Base-by-base conservation (phyloP, 1,140 invertebrate genomes). In the Zaprionus vittiger region DNA sequence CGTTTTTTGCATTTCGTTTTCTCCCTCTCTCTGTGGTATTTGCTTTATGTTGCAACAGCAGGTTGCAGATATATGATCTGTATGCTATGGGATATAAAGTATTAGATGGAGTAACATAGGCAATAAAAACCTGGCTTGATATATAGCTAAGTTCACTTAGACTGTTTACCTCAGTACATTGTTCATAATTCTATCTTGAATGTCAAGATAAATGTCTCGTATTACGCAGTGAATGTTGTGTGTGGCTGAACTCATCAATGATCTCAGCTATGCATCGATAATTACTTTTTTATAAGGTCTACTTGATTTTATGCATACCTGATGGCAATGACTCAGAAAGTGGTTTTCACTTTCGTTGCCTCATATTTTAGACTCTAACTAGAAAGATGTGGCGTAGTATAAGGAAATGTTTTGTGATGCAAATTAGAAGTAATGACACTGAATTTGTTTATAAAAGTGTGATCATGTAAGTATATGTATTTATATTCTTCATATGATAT, bases 181-280 rank as follows among this genome's bases (percentile, higher is more conserved):
- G 7, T 2, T 15, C 4, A 38, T 38, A 38, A 34, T 34, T 34
- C 9, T 9, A 34, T 34, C 31, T 4, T 34, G 31, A 34, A 17
- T 47, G n/a, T 14, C 17, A 52, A 52, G 20, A 52, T 24, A 52
- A 24, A 52, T 14, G 47, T 52, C 17, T 14, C 47, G 47, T 9
- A 52, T 24, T 52, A 24, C 47, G 47, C 20, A 52, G 20, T 52
- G 4, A 22, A 24, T 22, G 11, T 52, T 52, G 11, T 20, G 17
- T 28, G 26, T 7, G 24, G n/a, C 41, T 49, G 47, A 52, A 52
- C 47, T 24, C 47, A 52, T n/a, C 20, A 41, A 71, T 75, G 66
- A 70, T 75, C 41, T 75, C 67, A 69, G 65, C 57, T 44, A 17
- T 68, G 31, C 37, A 47, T 26, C 57, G 41, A 17, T 47, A 20